Conservation (phyloP, 1,140 invertebrate genomes). For the Zaprionus ornatus region DNA sequence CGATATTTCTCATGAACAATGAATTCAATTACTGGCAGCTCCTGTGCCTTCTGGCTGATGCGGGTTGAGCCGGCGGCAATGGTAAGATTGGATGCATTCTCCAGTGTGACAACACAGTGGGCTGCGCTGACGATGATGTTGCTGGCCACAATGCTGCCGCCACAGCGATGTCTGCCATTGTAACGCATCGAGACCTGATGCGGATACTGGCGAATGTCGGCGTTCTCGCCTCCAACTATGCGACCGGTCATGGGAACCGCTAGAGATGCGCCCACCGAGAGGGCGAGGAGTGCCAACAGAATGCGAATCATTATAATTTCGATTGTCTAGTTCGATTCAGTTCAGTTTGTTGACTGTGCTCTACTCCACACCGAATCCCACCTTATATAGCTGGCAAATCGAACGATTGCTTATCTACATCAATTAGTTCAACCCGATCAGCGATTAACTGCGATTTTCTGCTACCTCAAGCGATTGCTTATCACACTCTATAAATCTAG, state of each 20-base stretch:
- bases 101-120: slow-evolving; percentile 84
- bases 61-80: slow-evolving; percentile 64
- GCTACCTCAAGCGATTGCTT: neutral
- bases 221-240: slow-evolving; percentile 60
- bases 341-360: neutral
- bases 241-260: slow-evolving; percentile 49
- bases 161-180: slow-evolving; percentile 84
- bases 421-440: slow-evolving; percentile 3
- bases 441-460: slow-evolving; percentile 11
- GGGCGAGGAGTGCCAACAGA: neutral
- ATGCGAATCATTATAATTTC: slow-evolving; percentile 9
- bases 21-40: slow-evolving; percentile 44
- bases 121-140: slow-evolving; percentile 85
- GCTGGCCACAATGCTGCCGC: slow-evolving; percentile 84
- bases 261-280: neutral
- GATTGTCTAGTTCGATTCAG: neutral
- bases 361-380: neutral
- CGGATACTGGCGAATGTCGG: slow-evolving; percentile 56
- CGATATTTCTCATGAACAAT: slow-evolving; percentile 59
- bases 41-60: slow-evolving; percentile 39
- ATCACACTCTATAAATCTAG: neutral
- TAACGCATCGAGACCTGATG: slow-evolving; percentile 69
- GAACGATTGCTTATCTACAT: neutral
- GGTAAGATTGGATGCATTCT: slow-evolving; percentile 31
- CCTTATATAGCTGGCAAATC: neutral